Evolutionary conservation across 2,113 vertebrate genomes (phyloP), one percentile per base, ranked within the genome.

Genomic region (Columba janthina): DNA sequence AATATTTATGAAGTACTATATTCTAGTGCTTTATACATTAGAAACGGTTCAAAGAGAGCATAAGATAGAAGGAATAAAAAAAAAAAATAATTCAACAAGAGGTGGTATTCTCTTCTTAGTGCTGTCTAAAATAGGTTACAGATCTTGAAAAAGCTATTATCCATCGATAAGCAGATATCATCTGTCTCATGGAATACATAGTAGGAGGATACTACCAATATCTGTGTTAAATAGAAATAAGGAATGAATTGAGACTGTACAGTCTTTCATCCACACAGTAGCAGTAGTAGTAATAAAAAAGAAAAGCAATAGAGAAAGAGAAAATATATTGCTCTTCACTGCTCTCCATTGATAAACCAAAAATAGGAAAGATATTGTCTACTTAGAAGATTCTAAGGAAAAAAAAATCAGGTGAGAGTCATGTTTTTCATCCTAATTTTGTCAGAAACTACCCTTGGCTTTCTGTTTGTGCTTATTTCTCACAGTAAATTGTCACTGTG

Each of bases 251-350:
- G 62, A 71, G 62, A 58, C 13, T 85, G 31, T 42, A 65, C 65
- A 15, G 20, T 81, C 58, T 93, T 87, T 90, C 40, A 38, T 60
- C 53, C 9, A 18, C 19, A 9, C 4, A 22, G n/a, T 31, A 85
- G 61, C 66, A 89, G 94, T 84, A 22, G n/a, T 31, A 85, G 64
- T 69, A 89, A 94, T 84, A 70, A 96, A 90, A 82, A 51, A 16
- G 20, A 83, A 78, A 88, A 92, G 38, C 29, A 46, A 89, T 79
- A 80, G 36, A 60, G 79, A 58, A 88, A 71, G 38, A 89, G 44
- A 53, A 50, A 9, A 77, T 16, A 17, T 85, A 26, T 56, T 91
- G 6, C 18, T 31, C 50, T 53, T 22, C 40, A 32, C 9, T 86
- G 48, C 18, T 72, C 12, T 50, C 22, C 25, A 65, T 9, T 38